Base-by-base conservation (phyloP, 2,113 vertebrate species). In the Hippoglossus stenolepis region DNA sequence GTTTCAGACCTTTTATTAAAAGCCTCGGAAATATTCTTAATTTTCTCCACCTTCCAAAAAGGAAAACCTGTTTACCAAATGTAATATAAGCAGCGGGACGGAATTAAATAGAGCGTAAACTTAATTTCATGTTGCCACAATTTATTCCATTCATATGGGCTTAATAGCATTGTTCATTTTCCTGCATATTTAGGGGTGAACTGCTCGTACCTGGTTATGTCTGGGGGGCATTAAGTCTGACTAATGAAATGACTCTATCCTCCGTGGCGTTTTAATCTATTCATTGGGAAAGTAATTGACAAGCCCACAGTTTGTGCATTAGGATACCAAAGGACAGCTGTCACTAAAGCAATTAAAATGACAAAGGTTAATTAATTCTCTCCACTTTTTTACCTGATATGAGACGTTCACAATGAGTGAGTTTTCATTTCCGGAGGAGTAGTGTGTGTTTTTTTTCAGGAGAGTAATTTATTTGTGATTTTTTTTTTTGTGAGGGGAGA, bases 331-430 rank as follows among this genome's bases (percentile, higher is more conserved):
- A 93, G 89, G 91, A 93, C 90, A 91, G 91, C 89, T 90, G 90
- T 91, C 91, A 91, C 87, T 87, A 89, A 93, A 91, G 91, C 91
- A 94, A 94, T 93, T 92, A 91, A 93, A 93, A 94, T 92, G 91
- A 94, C 91, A 94, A 92, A 93, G 93, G 88, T 93, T 93, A 90
- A 94, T 94, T 93, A 93, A 94, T 92, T 94, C 90, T 85, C 82
- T 86, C 63, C 84, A 83, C 40, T 92, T 91, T 31, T 91, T 79
- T 92, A 90, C 92, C 89, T 92, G 88, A 91, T 92, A 92, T 89
- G 90, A 92, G 87, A 88, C 83, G 82, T 83, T 90, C 87, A 83
- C 89, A 88, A 86, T 78, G 77, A 91, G 77, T 65, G 77, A 84
- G 84, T 89, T 93, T 91, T 93, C 87, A 92, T 90, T 92, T 92